phyloP scores from a whole-genome alignment of 2,797 vertebrate species.

The Discoglossus pictus region DNA sequence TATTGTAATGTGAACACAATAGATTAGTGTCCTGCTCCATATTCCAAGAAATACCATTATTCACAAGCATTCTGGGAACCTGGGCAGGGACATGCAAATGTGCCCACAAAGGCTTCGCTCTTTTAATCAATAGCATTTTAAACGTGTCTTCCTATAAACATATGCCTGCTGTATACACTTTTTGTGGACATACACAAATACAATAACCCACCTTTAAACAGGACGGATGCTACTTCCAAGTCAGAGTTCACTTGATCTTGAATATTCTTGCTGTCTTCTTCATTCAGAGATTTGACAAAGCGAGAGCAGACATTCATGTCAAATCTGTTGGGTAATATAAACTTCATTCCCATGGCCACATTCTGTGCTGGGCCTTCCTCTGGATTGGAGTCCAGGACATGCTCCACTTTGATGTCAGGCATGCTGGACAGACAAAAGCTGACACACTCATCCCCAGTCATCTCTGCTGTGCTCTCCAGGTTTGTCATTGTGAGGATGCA shows the following conservation, averaged over 20 bases:
- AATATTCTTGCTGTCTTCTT: conserved; percentile 98
- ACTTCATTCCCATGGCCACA: conserved; percentile 95
- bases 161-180: too few species aligned
- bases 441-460: conserved; percentile 82
- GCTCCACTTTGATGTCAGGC: conserved; percentile 87
- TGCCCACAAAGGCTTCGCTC: too few species aligned
- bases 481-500: conserved; percentile 61
- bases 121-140: too few species aligned
- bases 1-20: too few species aligned
- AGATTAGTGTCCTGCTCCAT: too few species aligned
- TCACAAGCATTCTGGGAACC: too few species aligned
- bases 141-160: too few species aligned
- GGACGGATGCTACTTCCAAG: conserved; percentile 94
- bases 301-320: conserved; percentile 98
- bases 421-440: conserved; percentile 83
- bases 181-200: conserved; percentile 4
- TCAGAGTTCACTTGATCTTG: conserved; percentile 99
- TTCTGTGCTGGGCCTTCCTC: conserved; percentile 81
- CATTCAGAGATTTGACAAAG: conserved; percentile 96
- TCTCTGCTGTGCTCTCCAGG: conserved; percentile 63
- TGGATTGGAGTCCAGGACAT: conserved; percentile 68
- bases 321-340: conserved; percentile 95
- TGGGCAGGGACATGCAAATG: too few species aligned
- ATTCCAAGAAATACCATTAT: too few species aligned
- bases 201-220: conserved; percentile 90